Evolutionary conservation across 2,888 invertebrate genomes (phyloP).

Genomic region (Cepaea hortensis): DNA sequence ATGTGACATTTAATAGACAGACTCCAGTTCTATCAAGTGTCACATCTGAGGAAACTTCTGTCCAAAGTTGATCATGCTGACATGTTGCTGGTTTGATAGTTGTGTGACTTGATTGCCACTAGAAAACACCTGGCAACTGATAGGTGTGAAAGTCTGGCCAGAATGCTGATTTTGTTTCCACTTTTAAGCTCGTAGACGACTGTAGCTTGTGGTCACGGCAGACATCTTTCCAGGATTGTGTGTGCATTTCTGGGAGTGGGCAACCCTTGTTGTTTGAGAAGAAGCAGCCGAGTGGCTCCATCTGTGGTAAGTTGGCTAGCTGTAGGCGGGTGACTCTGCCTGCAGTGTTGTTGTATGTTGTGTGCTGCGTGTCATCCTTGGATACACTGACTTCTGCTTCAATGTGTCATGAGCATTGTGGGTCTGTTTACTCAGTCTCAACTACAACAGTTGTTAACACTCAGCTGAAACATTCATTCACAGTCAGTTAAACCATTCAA

Average conservation of each 20-base stretch:
- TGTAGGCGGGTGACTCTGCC: too few relatives aligned
- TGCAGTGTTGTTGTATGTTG: too few relatives aligned
- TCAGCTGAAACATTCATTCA: background rate
- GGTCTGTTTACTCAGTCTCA: too few relatives aligned
- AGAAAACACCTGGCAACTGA: background rate
- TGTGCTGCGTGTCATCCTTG: too few relatives aligned
- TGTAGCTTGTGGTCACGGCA: background rate
- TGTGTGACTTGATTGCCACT: background rate
- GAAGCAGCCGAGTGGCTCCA: background rate
- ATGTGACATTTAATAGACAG: too few relatives aligned
- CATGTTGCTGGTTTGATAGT: background rate
- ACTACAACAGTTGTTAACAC: background rate
- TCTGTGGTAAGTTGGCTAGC: conserved; percentile 1
- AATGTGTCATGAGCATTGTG: too few relatives aligned
- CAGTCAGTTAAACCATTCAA: too few relatives aligned
- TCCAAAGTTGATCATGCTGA: background rate
- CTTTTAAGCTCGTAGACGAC: conserved; percentile 16
- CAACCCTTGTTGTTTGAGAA: background rate
- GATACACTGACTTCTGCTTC: too few relatives aligned
- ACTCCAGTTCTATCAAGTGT: too few relatives aligned
- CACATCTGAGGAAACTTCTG: too few relatives aligned
- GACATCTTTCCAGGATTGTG: conserved; percentile 7
- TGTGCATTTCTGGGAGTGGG: conserved; percentile 5
- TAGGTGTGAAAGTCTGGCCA: conserved; percentile 41
- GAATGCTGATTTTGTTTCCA: conserved; percentile 6